phyloP scores from a whole-genome alignment of 2,113 vertebrate species.

The Agelaius phoeniceus region DNA sequence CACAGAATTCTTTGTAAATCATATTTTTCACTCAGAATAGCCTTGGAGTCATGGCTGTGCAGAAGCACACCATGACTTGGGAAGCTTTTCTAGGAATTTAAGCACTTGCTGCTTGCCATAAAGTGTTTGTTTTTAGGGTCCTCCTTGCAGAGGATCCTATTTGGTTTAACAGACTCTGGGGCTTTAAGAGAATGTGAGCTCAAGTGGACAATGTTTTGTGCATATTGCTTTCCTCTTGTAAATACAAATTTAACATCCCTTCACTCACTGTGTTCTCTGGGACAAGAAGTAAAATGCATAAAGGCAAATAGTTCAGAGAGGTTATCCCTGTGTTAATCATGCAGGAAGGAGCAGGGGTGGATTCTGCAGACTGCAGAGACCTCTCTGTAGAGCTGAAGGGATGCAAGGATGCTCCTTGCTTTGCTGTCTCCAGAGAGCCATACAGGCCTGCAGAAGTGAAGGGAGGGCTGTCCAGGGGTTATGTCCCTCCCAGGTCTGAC shows the following conservation, averaged over 20 bases:
- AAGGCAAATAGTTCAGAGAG: background rate
- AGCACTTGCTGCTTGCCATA: background rate
- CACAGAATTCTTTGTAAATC: background rate
- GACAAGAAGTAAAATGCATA: background rate
- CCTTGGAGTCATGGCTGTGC: background rate
- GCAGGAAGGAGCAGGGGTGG: background rate
- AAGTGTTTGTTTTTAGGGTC: background rate
- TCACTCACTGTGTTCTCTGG: background rate
- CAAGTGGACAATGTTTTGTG: rapidly evolving
- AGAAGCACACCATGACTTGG: background rate
- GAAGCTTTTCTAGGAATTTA: background rate
- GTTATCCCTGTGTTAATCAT: background rate
- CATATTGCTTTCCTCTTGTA: background rate
- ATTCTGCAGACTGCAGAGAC: background rate
- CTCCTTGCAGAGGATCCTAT: background rate
- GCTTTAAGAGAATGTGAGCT: background rate
- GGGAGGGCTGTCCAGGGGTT: background rate
- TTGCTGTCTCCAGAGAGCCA: background rate
- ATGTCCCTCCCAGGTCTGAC: background rate
- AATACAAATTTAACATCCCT: background rate
- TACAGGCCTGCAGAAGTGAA: background rate
- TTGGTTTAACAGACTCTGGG: background rate
- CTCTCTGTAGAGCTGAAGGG: background rate
- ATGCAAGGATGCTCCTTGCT: background rate
- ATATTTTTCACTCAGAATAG: background rate